These are phyloP conservation scores for Pomatorhinus ruficollis DNA, from an alignment of 2,113 vertebrate species.

Conservation along the genomic window DNA sequence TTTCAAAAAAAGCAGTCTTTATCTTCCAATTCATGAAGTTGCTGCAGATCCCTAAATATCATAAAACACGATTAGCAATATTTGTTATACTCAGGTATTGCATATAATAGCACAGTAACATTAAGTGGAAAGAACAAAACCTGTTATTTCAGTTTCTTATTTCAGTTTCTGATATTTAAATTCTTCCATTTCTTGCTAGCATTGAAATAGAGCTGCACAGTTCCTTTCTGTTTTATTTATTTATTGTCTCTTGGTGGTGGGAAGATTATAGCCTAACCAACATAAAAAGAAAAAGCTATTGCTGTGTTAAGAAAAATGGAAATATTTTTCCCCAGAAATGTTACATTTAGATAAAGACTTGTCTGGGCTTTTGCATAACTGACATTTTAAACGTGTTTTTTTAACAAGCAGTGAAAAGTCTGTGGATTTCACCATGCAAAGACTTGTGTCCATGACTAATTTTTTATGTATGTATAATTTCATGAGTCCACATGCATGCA, in stretches of 20 bases:
- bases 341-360: background rate
- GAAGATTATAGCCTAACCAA: background rate
- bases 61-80: background rate
- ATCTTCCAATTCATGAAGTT: background rate
- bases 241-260: background rate
- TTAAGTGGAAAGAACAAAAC: background rate
- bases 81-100: background rate
- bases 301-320: background rate
- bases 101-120: background rate
- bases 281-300: background rate
- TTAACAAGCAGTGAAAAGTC: background rate
- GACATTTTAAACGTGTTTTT: background rate
- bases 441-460: background rate
- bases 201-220: background rate
- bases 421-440: background rate
- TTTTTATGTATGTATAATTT: background rate
- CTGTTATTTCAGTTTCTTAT: background rate
- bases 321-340: background rate
- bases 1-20: background rate
- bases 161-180: background rate
- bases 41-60: background rate
- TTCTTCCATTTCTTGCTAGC: background rate
- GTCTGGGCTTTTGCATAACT: background rate
- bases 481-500: accelerated
- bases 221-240: background rate